These are phyloP conservation scores for Potamarius usumacintae DNA, from an alignment of 2,113 vertebrate species.

Conservation along the genomic window DNA sequence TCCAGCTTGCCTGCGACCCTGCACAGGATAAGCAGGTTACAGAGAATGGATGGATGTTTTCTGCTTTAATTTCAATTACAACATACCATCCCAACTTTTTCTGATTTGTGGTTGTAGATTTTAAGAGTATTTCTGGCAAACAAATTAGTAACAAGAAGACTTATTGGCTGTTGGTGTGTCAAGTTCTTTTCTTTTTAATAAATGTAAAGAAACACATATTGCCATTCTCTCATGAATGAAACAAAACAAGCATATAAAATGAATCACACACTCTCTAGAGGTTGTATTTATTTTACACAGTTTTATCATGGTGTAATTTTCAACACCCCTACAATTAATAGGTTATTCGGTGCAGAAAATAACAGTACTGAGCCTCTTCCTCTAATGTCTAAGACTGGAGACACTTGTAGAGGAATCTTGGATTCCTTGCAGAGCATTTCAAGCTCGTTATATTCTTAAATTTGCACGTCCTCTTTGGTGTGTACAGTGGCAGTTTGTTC, in stretches of 20 bases:
- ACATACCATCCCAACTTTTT: no score
- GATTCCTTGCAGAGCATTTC: neutral
- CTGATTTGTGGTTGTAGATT: neutral
- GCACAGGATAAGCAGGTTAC: no score
- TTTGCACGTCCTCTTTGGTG: neutral
- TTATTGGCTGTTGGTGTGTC: neutral
- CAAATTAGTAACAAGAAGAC: neutral
- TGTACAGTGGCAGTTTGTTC: neutral
- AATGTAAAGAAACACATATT: neutral
- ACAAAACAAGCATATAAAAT: neutral
- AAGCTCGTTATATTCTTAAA: neutral
- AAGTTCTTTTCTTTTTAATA: neutral
- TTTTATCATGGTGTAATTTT: neutral
- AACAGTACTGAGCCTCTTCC: neutral
- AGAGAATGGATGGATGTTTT: no score
- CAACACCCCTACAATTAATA: neutral
- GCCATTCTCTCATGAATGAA: neutral
- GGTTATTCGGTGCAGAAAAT: neutral
- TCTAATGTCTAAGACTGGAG: no score
- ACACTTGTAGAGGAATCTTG: neutral
- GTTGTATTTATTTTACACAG: neutral
- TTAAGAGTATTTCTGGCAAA: neutral
- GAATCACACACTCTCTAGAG: neutral
- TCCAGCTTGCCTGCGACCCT: no score
- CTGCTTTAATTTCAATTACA: no score